Evolutionary conservation across 2,888 invertebrate genomes (phyloP), one percentile per base, ranked within the genome.

Genomic region (Plagodis pulveraria): DNA sequence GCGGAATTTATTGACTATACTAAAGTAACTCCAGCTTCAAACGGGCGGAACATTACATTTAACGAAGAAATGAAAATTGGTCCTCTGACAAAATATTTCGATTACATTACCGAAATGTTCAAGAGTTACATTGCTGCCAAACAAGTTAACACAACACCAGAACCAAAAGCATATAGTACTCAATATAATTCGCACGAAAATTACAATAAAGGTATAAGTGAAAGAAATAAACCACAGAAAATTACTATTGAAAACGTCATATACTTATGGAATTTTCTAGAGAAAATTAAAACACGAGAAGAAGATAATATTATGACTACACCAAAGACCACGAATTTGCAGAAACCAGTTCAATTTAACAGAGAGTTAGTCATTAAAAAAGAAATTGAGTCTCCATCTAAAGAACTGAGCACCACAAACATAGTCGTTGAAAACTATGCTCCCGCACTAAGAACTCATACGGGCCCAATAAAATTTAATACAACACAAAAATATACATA

Each of bases 81-180:
- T 44, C 35, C 49, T 32, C 35, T 40, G 36, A 9, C 35, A n/a
- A 50, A 32, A 41, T 32, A 50, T 42, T 11, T 53, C 22, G 32
- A 54, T 12, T 46, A 43, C 6, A 58, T 53, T 41, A 9, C n/a
- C 41, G 11, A 54, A 41, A 50, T 53, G 8, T 54, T 58, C 12
- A 5, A 11, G 10, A 53, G 7, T 0, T 58, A 53, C 7, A 22
- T 54, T 6, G n/a, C 50, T 7, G 12, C 48, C 0, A 50, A 41
- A n/a, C 47, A 47, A 32, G 0, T 32, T 12, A 5, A 40, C 40
- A 40, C 40, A 40, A 40, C 40, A 40, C 10, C 40, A 10, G 10
- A 10, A 40, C 5, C 40, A 40, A 40, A 40, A 40, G 5, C 0
- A 7, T 36, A 36, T 36, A 8, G 5, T 6, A 10, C 0, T 10